A percentile compares a stretch with the other conserved stretches of the same genome.
phyloP scores from a whole-genome alignment of 2,113 vertebrate genomes.

The Ceuthmochares aereus region DNA sequence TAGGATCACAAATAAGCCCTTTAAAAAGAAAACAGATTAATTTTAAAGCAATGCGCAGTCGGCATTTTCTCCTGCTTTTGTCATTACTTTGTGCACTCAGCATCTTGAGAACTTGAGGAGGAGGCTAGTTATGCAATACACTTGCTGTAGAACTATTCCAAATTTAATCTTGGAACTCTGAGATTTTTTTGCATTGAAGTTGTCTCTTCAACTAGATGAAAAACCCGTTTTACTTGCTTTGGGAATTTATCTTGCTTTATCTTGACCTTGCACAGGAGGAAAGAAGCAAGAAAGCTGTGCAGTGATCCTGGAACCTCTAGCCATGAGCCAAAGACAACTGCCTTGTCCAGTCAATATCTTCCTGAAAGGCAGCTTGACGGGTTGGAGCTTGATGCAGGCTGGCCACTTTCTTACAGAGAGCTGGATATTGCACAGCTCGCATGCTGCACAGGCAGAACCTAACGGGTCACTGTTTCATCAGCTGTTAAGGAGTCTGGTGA shows the following conservation, averaged over 20 bases:
- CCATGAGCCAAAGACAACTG: constrained; percentile 77
- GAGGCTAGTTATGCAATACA: neutral
- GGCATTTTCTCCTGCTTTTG: neutral
- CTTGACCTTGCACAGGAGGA: constrained; percentile 48
- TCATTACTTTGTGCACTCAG: neutral
- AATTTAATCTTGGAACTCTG: neutral
- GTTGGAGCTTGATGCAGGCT: constrained; percentile 73
- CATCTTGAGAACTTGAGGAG: neutral
- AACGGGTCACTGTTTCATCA: constrained; percentile 68
- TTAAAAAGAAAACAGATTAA: neutral
- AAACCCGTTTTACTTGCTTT: neutral
- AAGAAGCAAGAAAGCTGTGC: constrained; percentile 71
- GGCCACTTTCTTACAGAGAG: constrained; percentile 73
- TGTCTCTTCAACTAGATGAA: neutral
- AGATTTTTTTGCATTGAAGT: neutral
- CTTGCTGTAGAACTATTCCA: neutral
- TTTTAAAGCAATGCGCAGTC: neutral
- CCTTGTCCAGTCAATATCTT: constrained; percentile 76
- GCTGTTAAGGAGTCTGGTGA: constrained; percentile 74
- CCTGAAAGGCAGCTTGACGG: constrained; percentile 76
- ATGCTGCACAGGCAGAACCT: neutral
- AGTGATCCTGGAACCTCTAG: constrained; percentile 83
- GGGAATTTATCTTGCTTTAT: neutral
- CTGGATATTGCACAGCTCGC: constrained; percentile 81
- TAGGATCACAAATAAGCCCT: neutral